Conservation (phyloP, 1,140 invertebrate species). For the Protaetia brevitarsis region DNA sequence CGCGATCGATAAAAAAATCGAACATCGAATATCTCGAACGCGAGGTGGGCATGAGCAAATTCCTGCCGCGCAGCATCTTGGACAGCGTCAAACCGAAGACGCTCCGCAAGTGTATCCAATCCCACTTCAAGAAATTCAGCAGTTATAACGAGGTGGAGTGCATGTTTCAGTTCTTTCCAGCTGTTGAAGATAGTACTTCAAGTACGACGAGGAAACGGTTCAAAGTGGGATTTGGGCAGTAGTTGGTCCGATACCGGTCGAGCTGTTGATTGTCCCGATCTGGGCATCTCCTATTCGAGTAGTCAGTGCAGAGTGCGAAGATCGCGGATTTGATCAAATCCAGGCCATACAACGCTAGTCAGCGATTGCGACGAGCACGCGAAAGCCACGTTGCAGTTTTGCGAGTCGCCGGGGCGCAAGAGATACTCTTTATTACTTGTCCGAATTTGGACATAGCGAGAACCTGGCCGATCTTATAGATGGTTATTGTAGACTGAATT, state of each 20-base stretch:
- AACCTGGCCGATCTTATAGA: slow-evolving; percentile 95
- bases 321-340: slow-evolving; percentile 77
- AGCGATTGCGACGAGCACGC: slow-evolving; percentile 70
- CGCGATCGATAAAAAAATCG: slow-evolving; percentile 92
- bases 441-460: slow-evolving; percentile 78
- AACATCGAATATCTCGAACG: slow-evolving; percentile 95
- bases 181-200: slow-evolving; percentile 77
- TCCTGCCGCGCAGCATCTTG: slow-evolving; percentile 84
- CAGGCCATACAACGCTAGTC: slow-evolving; percentile 75
- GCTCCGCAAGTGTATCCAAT: slow-evolving; percentile 87
- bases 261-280: slow-evolving; percentile 88
- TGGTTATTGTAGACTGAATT: slow-evolving; percentile 88
- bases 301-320: slow-evolving; percentile 75
- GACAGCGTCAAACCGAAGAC: slow-evolving; percentile 85
- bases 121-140: slow-evolving; percentile 89
- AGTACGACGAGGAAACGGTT: slow-evolving; percentile 93
- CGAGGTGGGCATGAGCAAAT: slow-evolving; percentile 92
- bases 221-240: slow-evolving; percentile 85
- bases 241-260: slow-evolving; percentile 94
- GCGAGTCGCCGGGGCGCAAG: slow-evolving; percentile 75
- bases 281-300: slow-evolving; percentile 85
- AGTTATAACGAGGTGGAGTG: slow-evolving; percentile 67
- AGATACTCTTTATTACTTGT: slow-evolving; percentile 88
- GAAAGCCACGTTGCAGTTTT: slow-evolving; percentile 82
- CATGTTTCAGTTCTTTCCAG: slow-evolving; percentile 90